Percentiles rank a stretch among this genome's conserved stretches.
Conservation (phyloP, 2,797 vertebrate species). For the Serranus cabrilla region DNA sequence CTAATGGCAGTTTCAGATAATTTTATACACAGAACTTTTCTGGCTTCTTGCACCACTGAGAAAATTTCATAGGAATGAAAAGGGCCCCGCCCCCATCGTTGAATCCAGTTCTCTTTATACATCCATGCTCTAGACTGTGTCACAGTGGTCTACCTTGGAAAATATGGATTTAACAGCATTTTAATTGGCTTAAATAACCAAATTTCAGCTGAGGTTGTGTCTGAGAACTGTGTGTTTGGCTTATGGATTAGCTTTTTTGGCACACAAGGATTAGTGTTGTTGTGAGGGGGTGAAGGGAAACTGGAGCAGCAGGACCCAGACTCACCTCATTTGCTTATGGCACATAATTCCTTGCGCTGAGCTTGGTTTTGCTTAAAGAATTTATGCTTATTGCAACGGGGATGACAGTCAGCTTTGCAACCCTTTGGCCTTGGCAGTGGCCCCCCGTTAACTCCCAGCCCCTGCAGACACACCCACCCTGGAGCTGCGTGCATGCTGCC, state of each 20-base stretch:
- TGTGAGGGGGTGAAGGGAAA: conserved; percentile 4
- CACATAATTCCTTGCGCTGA: not conserved
- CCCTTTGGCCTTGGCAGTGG: conserved; percentile 13
- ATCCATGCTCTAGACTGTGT: not conserved
- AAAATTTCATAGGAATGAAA: no score
- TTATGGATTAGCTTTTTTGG: conserved; percentile 39
- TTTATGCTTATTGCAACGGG: not conserved
- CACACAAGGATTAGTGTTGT: conserved; percentile 37
- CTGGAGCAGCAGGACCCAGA: conserved; percentile 15
- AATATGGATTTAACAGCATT: not conserved
- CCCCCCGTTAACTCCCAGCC: conserved; percentile 24
- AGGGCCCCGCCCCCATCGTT: no score
- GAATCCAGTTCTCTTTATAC: no score
- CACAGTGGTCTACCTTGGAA: not conserved
- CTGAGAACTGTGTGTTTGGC: conserved; percentile 9
- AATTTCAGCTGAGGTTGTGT: not conserved
- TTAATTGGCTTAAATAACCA: not conserved
- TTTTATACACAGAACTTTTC: no score
- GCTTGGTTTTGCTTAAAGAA: not conserved
- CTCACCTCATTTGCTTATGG: not conserved
- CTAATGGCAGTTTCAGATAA: no score
- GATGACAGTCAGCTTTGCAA: conserved; percentile 7
- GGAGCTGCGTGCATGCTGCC: conserved; percentile 63
- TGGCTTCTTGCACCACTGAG: no score
- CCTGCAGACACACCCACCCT: conserved; percentile 61